Base-by-base conservation (phyloP, 2,797 vertebrate species). In the Todus mexicanus region DNA sequence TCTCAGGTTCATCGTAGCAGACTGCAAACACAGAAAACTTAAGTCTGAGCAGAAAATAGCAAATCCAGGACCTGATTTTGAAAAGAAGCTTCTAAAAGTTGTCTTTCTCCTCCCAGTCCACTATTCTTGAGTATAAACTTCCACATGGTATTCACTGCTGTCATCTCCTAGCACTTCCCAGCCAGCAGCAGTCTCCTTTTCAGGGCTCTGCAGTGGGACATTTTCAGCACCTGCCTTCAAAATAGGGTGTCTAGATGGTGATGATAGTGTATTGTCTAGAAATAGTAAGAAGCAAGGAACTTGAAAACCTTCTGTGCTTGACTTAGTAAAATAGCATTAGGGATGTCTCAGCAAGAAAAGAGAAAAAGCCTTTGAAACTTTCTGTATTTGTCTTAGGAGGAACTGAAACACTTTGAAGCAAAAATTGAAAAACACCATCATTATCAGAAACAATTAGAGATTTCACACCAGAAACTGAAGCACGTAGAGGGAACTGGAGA, bases 391-490 rank as follows among this genome's bases (percentile, higher is more conserved):
- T 80, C 43, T 18, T 79, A 99, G 99, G 99, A 99, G 94, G 99
- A 99, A 95, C 98, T 99, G 64, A 98, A 90, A 87, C 99, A 99
- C 95, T 99, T 99, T 12, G 99, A 99, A 97, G 98, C 98, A 79
- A 99, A 99, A 90, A 98, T 99, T 45, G 99, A 99, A 94, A 99
- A 99, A 95, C 99, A 99, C 93, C 98, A 98, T 91, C 99, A 99
- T 94, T 99, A 99, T 94, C 98, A 99, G 98, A 98, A 99, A 95
- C 99, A 99, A 95, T 97, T 99, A 93, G 98, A 99, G 85, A 98
- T 99, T 43, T 99, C 99, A 6, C 99, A 99, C 38, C 98, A 99
- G 97, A 99, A 99, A 91, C 97, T 99, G 93, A 98, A 96, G 82
- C 99, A 99, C 0, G 97, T 99, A 33, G 99, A 99, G 89, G 95